Base-by-base conservation (phyloP, 2,888 invertebrate species). In the Cryptocheilus praepositus region DNA sequence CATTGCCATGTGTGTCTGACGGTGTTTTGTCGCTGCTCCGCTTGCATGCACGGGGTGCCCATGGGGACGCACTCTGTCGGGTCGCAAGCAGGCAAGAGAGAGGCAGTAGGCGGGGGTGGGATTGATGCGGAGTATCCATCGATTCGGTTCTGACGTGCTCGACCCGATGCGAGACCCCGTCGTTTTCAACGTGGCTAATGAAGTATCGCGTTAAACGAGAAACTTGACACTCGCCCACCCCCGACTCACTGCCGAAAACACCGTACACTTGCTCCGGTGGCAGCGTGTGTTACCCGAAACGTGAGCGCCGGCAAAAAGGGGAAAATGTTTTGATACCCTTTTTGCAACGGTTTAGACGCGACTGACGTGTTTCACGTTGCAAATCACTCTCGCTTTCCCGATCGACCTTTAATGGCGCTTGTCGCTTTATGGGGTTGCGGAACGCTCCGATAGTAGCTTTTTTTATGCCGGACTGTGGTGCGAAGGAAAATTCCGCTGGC, bases 161-260 rank as follows among this genome's bases (percentile, higher is more conserved):
- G 75, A 77, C 77, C 76, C 64, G 54, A 25, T 66, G n/a, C n/a
- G 57, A 69, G 74, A 76, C 73, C 72, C 67, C 53, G 28, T 11
- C 74, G 77, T 72, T 80, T 76, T 67, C 75, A 69, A 69, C 74
- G 69, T 73, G 71, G 81, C 81, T 86, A 86, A 86, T 85, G 83
- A 86, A 86, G 85, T 86, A 85, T 86, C 86, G 79, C 79, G 80
- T 86, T 84, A 81, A 83, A 82, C 79, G 74, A 69, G 84, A 79
- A 86, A 86, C 79, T 68, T 74, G 83, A 86, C 71, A 82, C 67
- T 61, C 15, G 25, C 52, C 15, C 16, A n/a, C 13, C 16, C 4
- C 3, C 36, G 7, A 11, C 36, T 36, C 11, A 11, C 36, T 5
- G 13, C 13, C 36, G 16, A n/a, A 15, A 49, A n/a, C n/a, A 8